Evolutionary conservation across 2,888 invertebrate species (phyloP), one percentile per base, ranked within the genome.

Genomic region (Drosophila infuscata): DNA sequence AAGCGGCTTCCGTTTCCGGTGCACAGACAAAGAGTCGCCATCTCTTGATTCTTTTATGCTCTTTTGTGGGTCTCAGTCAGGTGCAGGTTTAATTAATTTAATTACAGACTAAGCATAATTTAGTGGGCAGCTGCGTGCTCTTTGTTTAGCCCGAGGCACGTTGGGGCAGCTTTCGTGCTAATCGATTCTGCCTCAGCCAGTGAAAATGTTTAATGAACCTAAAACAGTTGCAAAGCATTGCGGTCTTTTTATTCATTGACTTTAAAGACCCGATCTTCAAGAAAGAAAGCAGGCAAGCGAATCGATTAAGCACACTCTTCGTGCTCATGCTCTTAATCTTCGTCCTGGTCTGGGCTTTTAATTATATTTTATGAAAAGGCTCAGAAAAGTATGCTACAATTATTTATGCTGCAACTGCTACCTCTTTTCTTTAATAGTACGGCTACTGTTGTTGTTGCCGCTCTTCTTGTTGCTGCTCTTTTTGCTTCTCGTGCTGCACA

Each of bases 61-160:
- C 70, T 72, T 61, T 71, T 73, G 71, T 71, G 72, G 70, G 63
- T 57, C 71, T 73, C 9, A 64, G 76, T 82, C 88, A 81, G 85
- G 89, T 90, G 91, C 90, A 70, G 82, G 82, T 81, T 85, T 89
- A 92, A 91, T 91, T 91, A 92, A 91, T 91, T 91, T 91, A 91
- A 91, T 92, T 92, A 91, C 91, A 89, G 77, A 76, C 82, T 84
- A 85, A 86, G 91, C 81, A 87, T 88, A 89, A 91, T 87, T 89
- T 85, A 90, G 82, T 90, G 88, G 82, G 76, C 87, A 86, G 75
- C 75, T 78, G 74, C 76, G 76, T 83, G 90, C 76, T 67, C 81
- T 83, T 74, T 75, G 70, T 74, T 81, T 76, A 76, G 79, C 71
- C 66, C 46, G 48, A 29, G 38, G 56, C 29, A 25, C 43, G 43